Percentiles rank a stretch among this genome's conserved stretches.
Evolutionary conservation across 53 echinoderm and acorn worm genomes (phyloP).

Genomic region (Henricia sp.): DNA sequence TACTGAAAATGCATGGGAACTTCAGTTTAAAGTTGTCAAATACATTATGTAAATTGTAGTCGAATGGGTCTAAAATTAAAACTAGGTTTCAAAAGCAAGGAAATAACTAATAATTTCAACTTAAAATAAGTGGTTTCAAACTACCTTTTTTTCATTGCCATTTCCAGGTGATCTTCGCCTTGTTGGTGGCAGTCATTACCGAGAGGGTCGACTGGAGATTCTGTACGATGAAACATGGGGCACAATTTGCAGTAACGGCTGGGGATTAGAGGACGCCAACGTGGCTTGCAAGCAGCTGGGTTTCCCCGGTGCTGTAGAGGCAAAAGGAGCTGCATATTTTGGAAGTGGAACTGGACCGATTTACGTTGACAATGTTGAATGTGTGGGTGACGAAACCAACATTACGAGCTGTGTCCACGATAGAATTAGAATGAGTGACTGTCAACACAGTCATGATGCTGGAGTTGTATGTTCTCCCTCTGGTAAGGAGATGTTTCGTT

Average conservation of each 20-base stretch:
- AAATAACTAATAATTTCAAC: neutral
- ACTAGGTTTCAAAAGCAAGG: too few species aligned
- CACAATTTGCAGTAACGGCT: slow-evolving; percentile 62
- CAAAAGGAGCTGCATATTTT: neutral
- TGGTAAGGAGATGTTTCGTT: too few species aligned
- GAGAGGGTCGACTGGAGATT: slow-evolving; percentile 54
- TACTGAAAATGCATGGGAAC: too few species aligned
- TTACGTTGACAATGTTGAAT: slow-evolving; percentile 30
- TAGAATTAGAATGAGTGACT: neutral
- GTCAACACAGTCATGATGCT: slow-evolving; percentile 42
- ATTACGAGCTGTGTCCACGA: slow-evolving; percentile 23
- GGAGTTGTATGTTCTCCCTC: slow-evolving; percentile 28
- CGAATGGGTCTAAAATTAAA: too few species aligned
- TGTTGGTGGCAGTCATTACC: slow-evolving; percentile 28
- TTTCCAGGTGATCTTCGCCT: slow-evolving; percentile 46
- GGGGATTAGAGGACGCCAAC: slow-evolving; percentile 62
- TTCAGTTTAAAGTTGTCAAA: too few species aligned
- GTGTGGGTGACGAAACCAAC: slow-evolving; percentile 38
- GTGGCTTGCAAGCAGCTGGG: slow-evolving; percentile 63
- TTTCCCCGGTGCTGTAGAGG: slow-evolving; percentile 24
- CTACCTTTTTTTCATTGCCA: neutral
- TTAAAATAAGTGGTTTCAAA: neutral
- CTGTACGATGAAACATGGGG: slow-evolving; percentile 52
- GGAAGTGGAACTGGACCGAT: slow-evolving; percentile 43
- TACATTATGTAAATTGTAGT: too few species aligned